phyloP scores from a whole-genome alignment of 2,888 invertebrate species.

The Bhutanitis thaidina region DNA sequence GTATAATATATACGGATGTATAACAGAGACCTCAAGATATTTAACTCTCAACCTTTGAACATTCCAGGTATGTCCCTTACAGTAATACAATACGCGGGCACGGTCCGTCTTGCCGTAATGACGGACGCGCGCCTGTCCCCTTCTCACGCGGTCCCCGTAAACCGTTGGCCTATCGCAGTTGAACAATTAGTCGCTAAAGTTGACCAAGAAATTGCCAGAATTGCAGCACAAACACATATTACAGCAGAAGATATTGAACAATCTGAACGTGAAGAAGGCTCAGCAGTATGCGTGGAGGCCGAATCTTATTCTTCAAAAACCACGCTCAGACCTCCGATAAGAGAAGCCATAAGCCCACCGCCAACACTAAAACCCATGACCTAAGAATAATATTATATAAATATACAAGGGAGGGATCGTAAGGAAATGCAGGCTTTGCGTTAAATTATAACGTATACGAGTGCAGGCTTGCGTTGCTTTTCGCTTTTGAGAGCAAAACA shows the following conservation, averaged over 20 bases:
- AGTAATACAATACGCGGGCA: conserved; percentile 83
- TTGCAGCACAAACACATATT: conserved; percentile 43
- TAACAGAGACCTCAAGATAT: too few species aligned
- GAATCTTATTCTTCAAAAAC: conserved; percentile 23
- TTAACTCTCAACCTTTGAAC: neutral
- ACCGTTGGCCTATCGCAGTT: conserved; percentile 61
- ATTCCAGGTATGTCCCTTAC: conserved; percentile 85
- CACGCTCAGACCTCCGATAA: conserved; percentile 43
- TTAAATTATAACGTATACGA: too few species aligned
- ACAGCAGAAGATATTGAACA: conserved; percentile 11
- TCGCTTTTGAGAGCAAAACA: too few species aligned
- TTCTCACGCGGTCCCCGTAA: conserved; percentile 78
- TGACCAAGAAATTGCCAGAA: conserved; percentile 64
- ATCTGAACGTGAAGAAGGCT: conserved; percentile 4
- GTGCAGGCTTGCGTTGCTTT: too few species aligned
- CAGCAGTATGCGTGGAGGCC: conserved; percentile 23
- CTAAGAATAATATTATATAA: conserved; percentile 23
- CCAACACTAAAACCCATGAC: conserved; percentile 44
- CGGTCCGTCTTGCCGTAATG: conserved; percentile 84
- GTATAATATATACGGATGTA: too few species aligned
- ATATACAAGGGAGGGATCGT: too few species aligned
- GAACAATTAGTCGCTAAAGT: conserved; percentile 58
- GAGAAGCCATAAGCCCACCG: conserved; percentile 51
- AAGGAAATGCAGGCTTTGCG: too few species aligned
- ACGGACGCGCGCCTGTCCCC: conserved; percentile 85